A percentile compares a stretch with the other conserved stretches of the same genome.
Conservation (phyloP, 2,113 vertebrate genomes). For the Pongo pygmaeus region DNA sequence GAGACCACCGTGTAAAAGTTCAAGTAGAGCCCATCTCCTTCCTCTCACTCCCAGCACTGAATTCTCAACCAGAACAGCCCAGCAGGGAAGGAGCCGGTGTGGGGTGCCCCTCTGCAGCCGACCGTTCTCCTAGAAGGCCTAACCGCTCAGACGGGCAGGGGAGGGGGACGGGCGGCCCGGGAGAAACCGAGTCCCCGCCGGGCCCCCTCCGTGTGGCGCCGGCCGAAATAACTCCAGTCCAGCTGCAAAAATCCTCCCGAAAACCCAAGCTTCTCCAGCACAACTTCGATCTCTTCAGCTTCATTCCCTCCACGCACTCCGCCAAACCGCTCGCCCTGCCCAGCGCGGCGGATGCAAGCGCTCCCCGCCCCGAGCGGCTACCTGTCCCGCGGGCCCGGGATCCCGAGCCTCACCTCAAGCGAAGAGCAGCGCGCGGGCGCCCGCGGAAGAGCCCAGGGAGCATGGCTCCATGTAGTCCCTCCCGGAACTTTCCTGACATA, state of each 20-base stretch:
- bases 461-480: slow-evolving; percentile 31
- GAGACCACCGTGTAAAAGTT: background rate
- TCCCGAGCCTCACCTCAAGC: slow-evolving; percentile 61
- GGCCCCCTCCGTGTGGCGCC: background rate
- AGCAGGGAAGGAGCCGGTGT: background rate
- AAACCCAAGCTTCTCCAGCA: background rate
- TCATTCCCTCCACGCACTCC: background rate
- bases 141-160: background rate
- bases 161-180: background rate
- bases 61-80: background rate
- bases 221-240: background rate
- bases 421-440: slow-evolving; percentile 16
- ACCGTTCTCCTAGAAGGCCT: slow-evolving; percentile 46
- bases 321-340: background rate
- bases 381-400: background rate
- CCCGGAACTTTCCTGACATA: slow-evolving; percentile 74
- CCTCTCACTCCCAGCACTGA: background rate
- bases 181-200: background rate
- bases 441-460: background rate
- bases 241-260: background rate
- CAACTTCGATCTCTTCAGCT: slow-evolving; percentile 29
- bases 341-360: fast-evolving
- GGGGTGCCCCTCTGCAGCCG: background rate
- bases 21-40: background rate
- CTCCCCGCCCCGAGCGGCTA: background rate